A percentile compares a stretch with the other conserved stretches of the same genome.
phyloP scores from a whole-genome alignment of 2,797 vertebrate genomes.

The Pristis pectinata region DNA sequence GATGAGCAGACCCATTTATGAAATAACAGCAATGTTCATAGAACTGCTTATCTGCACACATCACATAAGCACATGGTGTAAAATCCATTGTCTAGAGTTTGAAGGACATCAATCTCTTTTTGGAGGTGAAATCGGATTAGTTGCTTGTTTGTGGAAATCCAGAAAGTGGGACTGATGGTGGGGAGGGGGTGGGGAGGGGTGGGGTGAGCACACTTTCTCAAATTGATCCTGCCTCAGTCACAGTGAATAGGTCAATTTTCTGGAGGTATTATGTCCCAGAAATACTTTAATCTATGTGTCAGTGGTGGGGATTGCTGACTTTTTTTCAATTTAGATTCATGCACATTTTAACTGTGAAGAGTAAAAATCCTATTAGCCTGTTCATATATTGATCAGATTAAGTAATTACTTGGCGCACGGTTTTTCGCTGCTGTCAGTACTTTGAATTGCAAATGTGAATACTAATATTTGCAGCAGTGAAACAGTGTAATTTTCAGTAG shows the following conservation, averaged over 20 bases:
- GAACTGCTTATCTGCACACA: not conserved
- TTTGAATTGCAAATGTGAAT: slow-evolving; percentile 24
- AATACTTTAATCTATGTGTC: slow-evolving; percentile 27
- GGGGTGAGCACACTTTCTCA: not conserved
- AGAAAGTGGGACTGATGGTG: not conserved
- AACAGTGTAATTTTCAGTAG: not conserved
- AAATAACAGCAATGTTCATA: not conserved
- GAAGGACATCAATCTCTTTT: not conserved
- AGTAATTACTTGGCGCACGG: slow-evolving; percentile 9
- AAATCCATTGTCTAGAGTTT: not conserved
- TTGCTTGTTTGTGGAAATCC: not conserved
- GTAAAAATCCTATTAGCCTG: slow-evolving; percentile 16
- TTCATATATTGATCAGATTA: slow-evolving; percentile 33
- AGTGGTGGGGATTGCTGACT: not conserved
- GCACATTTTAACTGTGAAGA: slow-evolving; percentile 16
- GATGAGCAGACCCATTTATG: not conserved
- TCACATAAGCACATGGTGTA: not conserved
- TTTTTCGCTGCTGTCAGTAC: not conserved
- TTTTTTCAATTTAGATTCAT: slow-evolving; percentile 22
- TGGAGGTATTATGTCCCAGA: slow-evolving; percentile 10
- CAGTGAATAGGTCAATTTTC: slow-evolving; percentile 25
- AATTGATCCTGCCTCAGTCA: not conserved
- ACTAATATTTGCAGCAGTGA: slow-evolving; percentile 9
- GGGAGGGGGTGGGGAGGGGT: not conserved
- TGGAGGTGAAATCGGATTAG: slow-evolving; percentile 26